Base-by-base conservation (phyloP, 2,888 invertebrate genomes). In the Branchellion lobata region DNA sequence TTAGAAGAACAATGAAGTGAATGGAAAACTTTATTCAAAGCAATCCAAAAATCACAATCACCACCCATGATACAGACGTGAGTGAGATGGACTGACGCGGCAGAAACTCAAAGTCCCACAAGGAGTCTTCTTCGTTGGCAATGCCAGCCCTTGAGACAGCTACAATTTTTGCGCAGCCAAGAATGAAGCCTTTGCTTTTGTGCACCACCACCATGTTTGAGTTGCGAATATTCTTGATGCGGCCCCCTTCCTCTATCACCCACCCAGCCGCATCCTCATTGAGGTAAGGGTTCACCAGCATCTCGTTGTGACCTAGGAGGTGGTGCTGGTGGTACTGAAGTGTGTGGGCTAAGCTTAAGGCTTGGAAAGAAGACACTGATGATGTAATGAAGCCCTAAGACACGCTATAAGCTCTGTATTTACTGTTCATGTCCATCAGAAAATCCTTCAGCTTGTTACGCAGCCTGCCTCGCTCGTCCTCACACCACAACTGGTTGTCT, bases 401-500 rank as follows among this genome's bases (percentile, higher is more conserved):
- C n/a, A n/a, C n/a, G n/a, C n/a, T n/a, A n/a, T n/a, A n/a, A n/a
- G n/a, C n/a, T n/a, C n/a, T n/a, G n/a, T 24, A 57, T n/a, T 57
- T 5, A 80, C 80, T 78, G 73, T 80, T 75, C 2, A 61, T 14
- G 36, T 81, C 79, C 27, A 80, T 24, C 21, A 79, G 68, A 36
- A 65, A 81, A 29, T 81, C 81, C 29, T 78, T 81, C 51, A 81
- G 53, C 77, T 81, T 81, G 21, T 79, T 79, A 1, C 81, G 40
- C n/a, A 81, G 34, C 21, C 81, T 73, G 53, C 81, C 81, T 1
- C 57, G 65, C 27, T 80, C 75, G 69, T 81, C 81, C 73, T 81
- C 81, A 34, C 80, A 81, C 81, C 81, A 81, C 51, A 81, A 71
- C 61, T 81, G 81, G 51, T 81, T 81, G 29, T 47, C 77, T 40